A percentile compares a stretch with the other conserved stretches of the same genome.
Conservation (phyloP, 2,113 vertebrate species). For the Phoxinus phoxinus region DNA sequence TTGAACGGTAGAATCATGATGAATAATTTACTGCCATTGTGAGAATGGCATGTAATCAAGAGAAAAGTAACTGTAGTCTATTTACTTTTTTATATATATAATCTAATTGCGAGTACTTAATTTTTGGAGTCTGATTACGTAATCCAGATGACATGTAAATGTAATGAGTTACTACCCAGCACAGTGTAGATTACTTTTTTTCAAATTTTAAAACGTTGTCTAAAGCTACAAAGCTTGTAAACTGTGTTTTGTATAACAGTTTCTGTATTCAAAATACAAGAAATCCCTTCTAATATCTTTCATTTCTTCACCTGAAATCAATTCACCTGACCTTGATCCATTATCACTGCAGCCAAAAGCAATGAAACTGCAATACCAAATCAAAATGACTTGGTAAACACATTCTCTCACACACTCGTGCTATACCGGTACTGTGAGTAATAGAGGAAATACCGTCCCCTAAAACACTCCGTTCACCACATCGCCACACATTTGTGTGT, state of each 20-base stretch:
- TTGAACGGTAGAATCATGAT: too few species aligned
- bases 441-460: slow-evolving; percentile 41
- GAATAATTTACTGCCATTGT: too few species aligned
- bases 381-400: slow-evolving; percentile 13
- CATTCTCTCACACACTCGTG: slow-evolving; percentile 21
- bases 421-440: slow-evolving; percentile 9
- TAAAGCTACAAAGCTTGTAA: neutral
- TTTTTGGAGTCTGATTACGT: too few species aligned
- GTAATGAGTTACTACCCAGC: too few species aligned
- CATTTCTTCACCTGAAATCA: slow-evolving; percentile 23
- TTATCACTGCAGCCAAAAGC: slow-evolving; percentile 14
- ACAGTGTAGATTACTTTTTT: neutral
- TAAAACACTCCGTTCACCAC: slow-evolving; percentile 47
- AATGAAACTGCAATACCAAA: slow-evolving; percentile 16
- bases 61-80: too few species aligned
- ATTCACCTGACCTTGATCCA: slow-evolving; percentile 14
- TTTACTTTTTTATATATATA: too few species aligned
- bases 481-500: slow-evolving; percentile 47
- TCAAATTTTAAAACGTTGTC: neutral
- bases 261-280: neutral
- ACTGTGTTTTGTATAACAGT: neutral
- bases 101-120: too few species aligned
- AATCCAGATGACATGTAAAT: too few species aligned
- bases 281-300: slow-evolving; percentile 13
- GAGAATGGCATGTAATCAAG: too few species aligned